Evolutionary conservation across 2,113 vertebrate genomes (phyloP), one percentile per base, ranked within the genome.

Genomic region (Psittacus erithacus): DNA sequence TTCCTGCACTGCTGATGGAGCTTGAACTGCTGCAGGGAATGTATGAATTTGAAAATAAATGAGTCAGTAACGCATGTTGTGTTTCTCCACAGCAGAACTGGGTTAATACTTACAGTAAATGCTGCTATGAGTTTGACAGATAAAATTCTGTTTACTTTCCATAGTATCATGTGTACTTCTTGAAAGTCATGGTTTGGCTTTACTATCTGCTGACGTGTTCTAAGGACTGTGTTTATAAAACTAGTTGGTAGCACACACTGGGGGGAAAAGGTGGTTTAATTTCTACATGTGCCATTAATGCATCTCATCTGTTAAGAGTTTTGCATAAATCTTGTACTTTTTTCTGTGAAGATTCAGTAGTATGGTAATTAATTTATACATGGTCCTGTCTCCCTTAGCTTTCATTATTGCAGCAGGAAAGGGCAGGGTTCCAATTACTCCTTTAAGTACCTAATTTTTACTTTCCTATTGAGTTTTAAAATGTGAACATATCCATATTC

Each of bases 1-100:
- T 98, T 98, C 97, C 96, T 98, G 89, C 94, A 85, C 90, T 96
- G 89, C 94, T 97, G 97, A 98, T 97, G 98, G 96, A 96, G 95
- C 96, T 96, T 96, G 91, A 96, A 95, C 76, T 97, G 97, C 97
- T 97, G 81, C 95, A 96, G 98, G 98, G 96, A 97, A 96, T 94
- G 87, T 95, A 96, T 97, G 91, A 94, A 90, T 97, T 93, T 96
- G 92, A 95, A 97, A 97, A 97, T 90, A 95, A 97, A 90, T 93
- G 79, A 90, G 94, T 97, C 96, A 73, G 94, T 96, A 96, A 93
- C 85, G 93, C 75, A 77, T 4, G 59, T 89, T 97, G 86, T 68
- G 17, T 96, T 98, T 96, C 95, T 97, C 82, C 91, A 75, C 39
- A 74, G 92, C 91, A 95, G 85, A 96, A 85, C 59, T 10, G 35